phyloP scores from a whole-genome alignment of 2,113 vertebrate species.

The Microtus montanus region DNA sequence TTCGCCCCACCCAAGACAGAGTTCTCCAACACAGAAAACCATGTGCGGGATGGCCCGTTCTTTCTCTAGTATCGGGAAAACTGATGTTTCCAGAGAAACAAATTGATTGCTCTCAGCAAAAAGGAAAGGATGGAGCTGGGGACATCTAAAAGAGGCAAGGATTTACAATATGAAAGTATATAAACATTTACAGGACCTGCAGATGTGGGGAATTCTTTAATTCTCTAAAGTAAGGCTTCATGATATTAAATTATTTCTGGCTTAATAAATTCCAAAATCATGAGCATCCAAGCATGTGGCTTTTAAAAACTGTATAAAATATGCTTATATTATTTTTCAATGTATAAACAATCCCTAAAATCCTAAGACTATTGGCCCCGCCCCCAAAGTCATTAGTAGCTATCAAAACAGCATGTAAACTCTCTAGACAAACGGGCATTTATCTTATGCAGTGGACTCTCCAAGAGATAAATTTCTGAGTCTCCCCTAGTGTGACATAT shows the following conservation, averaged over 20 bases:
- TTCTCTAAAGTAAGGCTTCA: not conserved
- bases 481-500: not conserved
- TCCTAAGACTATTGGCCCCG: not conserved
- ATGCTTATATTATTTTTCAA: slow-evolving; percentile 43
- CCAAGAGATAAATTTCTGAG: not conserved
- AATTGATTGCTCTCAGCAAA: not conserved
- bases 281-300: not conserved
- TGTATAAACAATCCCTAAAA: slow-evolving; percentile 33
- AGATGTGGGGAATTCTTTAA: not conserved
- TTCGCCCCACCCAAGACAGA: not conserved
- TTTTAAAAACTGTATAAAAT: not conserved
- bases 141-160: not conserved
- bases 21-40: not conserved
- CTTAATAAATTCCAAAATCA: slow-evolving; percentile 28
- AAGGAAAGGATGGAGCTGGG: not conserved
- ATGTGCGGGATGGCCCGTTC: not conserved
- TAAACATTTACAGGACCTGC: not conserved
- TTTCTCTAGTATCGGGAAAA: not conserved
- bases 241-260: slow-evolving; percentile 20
- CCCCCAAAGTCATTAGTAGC: slow-evolving; percentile 29
- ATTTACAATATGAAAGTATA: not conserved
- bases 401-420: slow-evolving; percentile 27
- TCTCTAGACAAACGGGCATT: slow-evolving; percentile 23
- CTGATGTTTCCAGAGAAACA: not conserved
- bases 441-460: slow-evolving; percentile 19